phyloP scores from a whole-genome alignment of 2,888 invertebrate species.

The Eledone cirrhosa region DNA sequence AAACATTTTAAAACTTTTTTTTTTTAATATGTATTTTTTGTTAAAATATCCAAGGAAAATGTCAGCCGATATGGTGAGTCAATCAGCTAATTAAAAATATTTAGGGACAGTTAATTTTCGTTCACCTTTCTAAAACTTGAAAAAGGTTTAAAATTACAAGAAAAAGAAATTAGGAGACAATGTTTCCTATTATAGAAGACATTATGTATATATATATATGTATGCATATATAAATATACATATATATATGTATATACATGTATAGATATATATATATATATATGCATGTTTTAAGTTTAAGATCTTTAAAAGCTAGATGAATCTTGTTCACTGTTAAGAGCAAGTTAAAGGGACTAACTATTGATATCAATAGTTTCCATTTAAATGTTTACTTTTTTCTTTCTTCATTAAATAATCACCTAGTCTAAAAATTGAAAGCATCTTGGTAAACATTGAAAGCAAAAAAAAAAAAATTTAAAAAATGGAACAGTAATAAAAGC shows the following conservation, averaged over 20 bases:
- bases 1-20: background rate
- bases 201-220: too few species aligned
- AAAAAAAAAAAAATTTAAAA: background rate
- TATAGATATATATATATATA: too few species aligned
- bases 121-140: background rate
- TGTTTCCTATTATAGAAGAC: too few species aligned
- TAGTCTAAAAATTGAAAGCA: slow-evolving; percentile 14
- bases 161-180: background rate
- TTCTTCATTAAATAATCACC: background rate
- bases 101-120: background rate
- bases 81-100: background rate
- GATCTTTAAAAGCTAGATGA: too few species aligned
- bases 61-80: background rate
- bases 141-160: background rate
- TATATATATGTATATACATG: too few species aligned
- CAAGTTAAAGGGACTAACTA: too few species aligned
- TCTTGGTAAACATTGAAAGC: slow-evolving; percentile 17
- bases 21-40: too few species aligned
- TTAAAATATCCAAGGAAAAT: background rate
- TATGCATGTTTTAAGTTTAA: too few species aligned
- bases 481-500: slow-evolving; percentile 19
- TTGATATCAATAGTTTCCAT: too few species aligned
- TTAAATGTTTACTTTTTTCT: background rate
- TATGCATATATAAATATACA: too few species aligned
- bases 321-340: too few species aligned